Conservation (phyloP, 2,113 vertebrate species). For the Phyllostomus discolor region DNA sequence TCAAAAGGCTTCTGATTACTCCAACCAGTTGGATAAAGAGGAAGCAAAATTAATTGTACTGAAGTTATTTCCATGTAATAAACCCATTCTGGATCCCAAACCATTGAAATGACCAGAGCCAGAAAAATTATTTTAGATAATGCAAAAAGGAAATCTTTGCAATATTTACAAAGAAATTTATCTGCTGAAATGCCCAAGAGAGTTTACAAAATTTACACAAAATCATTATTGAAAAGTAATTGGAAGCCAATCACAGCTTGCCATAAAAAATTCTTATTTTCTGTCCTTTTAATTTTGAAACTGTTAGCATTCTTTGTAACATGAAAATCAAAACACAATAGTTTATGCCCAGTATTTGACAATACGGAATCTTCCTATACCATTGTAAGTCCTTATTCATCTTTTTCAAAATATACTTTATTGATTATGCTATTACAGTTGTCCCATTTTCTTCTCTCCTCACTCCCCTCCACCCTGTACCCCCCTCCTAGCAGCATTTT, state of each 20-base stretch:
- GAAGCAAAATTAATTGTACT: neutral
- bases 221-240: conserved; percentile 55
- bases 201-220: conserved; percentile 45
- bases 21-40: neutral
- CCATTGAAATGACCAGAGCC: neutral
- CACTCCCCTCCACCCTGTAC: too few species aligned
- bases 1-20: neutral
- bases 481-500: too few species aligned
- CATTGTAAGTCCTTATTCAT: neutral
- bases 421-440: neutral
- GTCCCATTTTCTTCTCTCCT: too few species aligned
- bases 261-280: conserved; percentile 19
- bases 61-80: neutral
- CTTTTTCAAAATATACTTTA: conserved; percentile 19
- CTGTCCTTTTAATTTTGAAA: conserved; percentile 23
- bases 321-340: conserved; percentile 29
- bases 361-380: conserved; percentile 3
- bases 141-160: conserved; percentile 20
- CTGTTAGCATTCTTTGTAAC: conserved; percentile 34
- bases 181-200: conserved; percentile 10
- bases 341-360: neutral
- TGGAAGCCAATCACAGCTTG: neutral
- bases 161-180: neutral
- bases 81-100: neutral
- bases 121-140: conserved; percentile 33